Base-by-base conservation (phyloP, 1,140 invertebrate species). In the Sarcophaga peregrina region DNA sequence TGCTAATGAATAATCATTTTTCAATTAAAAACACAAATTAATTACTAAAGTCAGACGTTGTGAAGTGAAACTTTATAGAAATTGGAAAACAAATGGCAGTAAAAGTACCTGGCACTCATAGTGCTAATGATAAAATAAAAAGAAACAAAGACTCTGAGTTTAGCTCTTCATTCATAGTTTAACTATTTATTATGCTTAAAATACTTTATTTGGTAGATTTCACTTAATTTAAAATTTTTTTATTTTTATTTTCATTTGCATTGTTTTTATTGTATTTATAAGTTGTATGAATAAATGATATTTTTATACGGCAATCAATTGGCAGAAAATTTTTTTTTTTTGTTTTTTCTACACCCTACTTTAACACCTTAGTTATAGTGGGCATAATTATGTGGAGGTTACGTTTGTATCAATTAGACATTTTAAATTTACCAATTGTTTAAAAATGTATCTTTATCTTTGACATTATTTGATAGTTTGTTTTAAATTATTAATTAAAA, bases 1-100 rank as follows among this genome's bases (percentile, higher is more conserved):
- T 6, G 46, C 46, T 78, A 78, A 78, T 78, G 75, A 78, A 78
- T 50, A 78, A 50, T 50, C 47, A 50, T 78, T 50, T 72, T 78
- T 78, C 48, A 78, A 78, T 78, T 76, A 76, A 76, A 76, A 76
- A 68, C 47, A 78, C 50, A 78, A 78, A 50, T 78, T 78, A 78
- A 78, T 78, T 78, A 78, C 47, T 8, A 76, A 76, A 47, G 46
- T 76, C 74, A 48, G 75, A 78, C 75, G 25, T 45, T 48, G n/a
- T 25, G 15, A 76, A 78, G 75, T 78, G 47, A 52, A 78, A 78
- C 25, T 48, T 76, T 48, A 48, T 78, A 78, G 75, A 78, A 78
- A 78, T 78, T 78, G 75, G 17, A 78, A 9, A 37, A 37, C 25
- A 76, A 15, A 20, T 9, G 58, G 17, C 62, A 68, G 62, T 68